phyloP scores from a whole-genome alignment of 2,797 vertebrate genomes.

The Oryzias dopingdopingensis region DNA sequence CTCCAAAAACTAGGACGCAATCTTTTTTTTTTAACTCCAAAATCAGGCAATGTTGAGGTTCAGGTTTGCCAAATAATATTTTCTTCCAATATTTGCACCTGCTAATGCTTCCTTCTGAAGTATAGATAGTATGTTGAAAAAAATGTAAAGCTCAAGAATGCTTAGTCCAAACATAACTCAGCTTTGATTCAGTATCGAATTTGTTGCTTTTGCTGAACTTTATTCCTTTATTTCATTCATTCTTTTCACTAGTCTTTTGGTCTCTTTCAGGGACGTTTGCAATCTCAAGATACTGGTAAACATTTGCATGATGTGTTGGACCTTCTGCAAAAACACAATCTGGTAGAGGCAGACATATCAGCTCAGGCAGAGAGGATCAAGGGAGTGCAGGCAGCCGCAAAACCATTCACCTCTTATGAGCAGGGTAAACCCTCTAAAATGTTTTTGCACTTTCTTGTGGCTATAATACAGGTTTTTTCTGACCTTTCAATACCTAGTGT shows the following conservation, averaged over 20 bases:
- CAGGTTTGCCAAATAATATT: not conserved
- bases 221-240: not conserved
- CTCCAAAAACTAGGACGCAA: too few species aligned
- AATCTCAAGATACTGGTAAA: conserved; percentile 90
- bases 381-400: conserved; percentile 79
- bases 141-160: too few species aligned
- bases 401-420: conserved; percentile 81
- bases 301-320: conserved; percentile 93
- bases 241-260: not conserved
- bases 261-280: conserved; percentile 83
- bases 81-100: not conserved
- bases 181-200: not conserved
- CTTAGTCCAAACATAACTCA: too few species aligned
- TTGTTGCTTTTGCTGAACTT: not conserved
- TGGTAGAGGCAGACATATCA: conserved; percentile 92
- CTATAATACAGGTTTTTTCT: not conserved
- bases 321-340: conserved; percentile 88
- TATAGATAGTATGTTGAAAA: too few species aligned
- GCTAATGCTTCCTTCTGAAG: not conserved
- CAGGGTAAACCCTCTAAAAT: conserved; percentile 75
- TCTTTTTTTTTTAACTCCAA: too few species aligned
- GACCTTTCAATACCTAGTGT: conserved; percentile 8
- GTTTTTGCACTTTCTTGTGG: conserved; percentile 3
- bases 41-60: not conserved
- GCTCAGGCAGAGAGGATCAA: conserved; percentile 91